Evolutionary conservation across 2,113 vertebrate species (phyloP).

Genomic region (Pygoscelis adeliae): DNA sequence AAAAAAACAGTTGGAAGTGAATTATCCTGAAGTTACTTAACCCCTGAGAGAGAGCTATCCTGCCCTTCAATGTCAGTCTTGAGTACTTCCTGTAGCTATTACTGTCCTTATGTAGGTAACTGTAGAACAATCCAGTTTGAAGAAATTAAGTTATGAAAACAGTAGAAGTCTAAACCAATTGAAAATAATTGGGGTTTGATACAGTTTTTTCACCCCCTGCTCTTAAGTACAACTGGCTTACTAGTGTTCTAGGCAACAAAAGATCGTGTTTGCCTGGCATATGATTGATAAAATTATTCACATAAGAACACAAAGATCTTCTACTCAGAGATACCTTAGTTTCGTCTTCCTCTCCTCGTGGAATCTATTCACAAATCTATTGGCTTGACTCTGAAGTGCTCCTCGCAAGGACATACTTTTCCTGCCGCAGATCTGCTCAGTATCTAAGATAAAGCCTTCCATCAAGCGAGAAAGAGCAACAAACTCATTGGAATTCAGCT

Average conservation of each 20-base stretch:
- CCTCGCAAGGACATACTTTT: constrained; percentile 90
- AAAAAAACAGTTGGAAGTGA: neutral
- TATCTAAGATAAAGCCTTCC: constrained; percentile 88
- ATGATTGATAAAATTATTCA: neutral
- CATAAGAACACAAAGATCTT: neutral
- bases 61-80: neutral
- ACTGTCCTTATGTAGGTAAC: neutral
- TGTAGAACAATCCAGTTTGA: neutral
- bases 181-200: neutral
- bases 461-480: constrained; percentile 89
- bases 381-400: constrained; percentile 96
- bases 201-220: neutral
- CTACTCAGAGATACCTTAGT: constrained; percentile 80
- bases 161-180: neutral
- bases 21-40: neutral
- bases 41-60: neutral
- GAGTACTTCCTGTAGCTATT: neutral
- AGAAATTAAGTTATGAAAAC: neutral
- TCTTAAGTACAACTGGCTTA: neutral
- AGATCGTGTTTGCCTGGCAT: neutral
- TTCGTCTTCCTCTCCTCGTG: constrained; percentile 97
- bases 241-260: neutral
- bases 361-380: constrained; percentile 95
- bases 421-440: constrained; percentile 89
- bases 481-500: constrained; percentile 91